These are phyloP conservation scores for Sesamia nonagrioides DNA, from an alignment of 1,140 invertebrate genomes.

Conservation along the genomic window DNA sequence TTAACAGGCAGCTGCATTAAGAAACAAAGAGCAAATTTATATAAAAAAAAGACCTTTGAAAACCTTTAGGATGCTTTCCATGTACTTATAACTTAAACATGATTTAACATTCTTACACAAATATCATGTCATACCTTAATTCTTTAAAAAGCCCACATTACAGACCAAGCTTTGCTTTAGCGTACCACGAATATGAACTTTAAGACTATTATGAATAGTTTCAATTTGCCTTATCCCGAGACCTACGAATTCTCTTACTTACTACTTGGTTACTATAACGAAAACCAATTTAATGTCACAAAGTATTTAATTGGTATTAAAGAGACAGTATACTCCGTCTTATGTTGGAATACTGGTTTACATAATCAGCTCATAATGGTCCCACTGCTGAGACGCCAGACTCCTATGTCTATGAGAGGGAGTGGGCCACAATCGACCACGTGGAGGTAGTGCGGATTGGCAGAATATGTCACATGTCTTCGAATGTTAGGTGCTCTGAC, in stretches of 20 bases:
- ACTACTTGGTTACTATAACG: background rate
- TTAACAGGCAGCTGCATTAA: background rate
- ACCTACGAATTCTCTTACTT: conserved; percentile 2
- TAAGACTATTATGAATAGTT: conserved; percentile 41
- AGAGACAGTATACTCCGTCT: conserved; percentile 15
- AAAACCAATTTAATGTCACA: background rate
- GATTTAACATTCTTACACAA: conserved; percentile 3
- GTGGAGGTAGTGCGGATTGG: no score
- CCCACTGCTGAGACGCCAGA: no score
- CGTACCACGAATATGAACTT: conserved; percentile 45
- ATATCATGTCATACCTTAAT: conserved; percentile 5
- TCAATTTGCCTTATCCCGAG: conserved; percentile 34
- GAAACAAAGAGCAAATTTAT: background rate
- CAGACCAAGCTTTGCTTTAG: conserved; percentile 48
- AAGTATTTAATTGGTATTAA: background rate
- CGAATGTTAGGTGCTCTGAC: no score
- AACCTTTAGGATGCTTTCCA: background rate
- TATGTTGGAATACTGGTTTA: background rate
- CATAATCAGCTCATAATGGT: no score
- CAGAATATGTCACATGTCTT: no score
- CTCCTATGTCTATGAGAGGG: no score
- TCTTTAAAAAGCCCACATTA: conserved; percentile 44
- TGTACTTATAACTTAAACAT: conserved; percentile 4
- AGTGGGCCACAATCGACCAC: no score
- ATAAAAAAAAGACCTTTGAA: background rate